Base-by-base conservation (phyloP, 2,113 vertebrate genomes). In the Dendropsophus ebraccatus region DNA sequence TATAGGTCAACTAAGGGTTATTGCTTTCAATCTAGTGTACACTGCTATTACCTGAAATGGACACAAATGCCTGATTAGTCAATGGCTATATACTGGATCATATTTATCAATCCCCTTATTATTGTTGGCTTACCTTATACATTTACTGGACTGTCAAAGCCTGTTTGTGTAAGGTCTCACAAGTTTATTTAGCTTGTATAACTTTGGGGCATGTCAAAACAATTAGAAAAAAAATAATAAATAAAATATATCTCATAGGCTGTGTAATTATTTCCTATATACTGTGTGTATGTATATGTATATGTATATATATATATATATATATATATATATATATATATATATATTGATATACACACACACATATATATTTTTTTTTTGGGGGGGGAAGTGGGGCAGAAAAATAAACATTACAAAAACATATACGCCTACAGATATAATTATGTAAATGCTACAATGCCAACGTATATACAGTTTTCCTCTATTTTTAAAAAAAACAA, bases 1-100 rank as follows among this genome's bases (percentile, higher is more conserved):
- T 52, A 47, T 32, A 78, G 83, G 74, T 78, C 56, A 52, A 67
- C 28, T 54, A 23, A 5, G n/a, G 56, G 78, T 81, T 81, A 81
- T 8, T 65, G 56, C 56, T 32, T 54, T 25, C 56, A 81, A 47
- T 58, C 78, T 81, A 35, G 13, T 62, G 56, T 45, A 81, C 41
- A 81, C 78, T 28, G 25, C 56, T 47, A 81, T 81, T 81, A 62
- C 10, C 37, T 17, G 78, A 65, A 45, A 65, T 80, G 54, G 35
- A 80, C 77, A 80, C 13, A 10, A 56, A 52, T 19, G 32, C 47
- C 50, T 37, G 28, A 56, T 23, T 35, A 21, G 49, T 77, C 49
- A 54, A 54, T 81, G 58, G n/a, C 62, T 45, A 37, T 23, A 37
- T 3, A 37, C 12, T 37, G 32, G 17, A 41, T 80, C 19, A 35